A percentile compares a stretch with the other conserved stretches of the same genome.
Evolutionary conservation across 2,797 vertebrate species (phyloP).

Genomic region (Buceros bicornis): DNA sequence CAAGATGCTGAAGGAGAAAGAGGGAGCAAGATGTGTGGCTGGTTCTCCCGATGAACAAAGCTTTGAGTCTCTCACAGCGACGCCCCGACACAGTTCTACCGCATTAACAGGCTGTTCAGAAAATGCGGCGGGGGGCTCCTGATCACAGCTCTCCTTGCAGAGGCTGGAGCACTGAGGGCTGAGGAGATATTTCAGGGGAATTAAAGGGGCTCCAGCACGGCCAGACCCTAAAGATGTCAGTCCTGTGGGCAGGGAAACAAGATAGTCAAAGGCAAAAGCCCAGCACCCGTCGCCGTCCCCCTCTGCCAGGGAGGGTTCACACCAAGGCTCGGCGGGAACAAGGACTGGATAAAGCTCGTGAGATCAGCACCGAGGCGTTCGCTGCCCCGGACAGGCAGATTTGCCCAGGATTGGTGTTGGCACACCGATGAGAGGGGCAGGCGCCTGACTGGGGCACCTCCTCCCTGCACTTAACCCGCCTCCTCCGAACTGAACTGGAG

Average conservation of each 20-base stretch:
- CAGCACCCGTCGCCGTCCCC: too few relatives aligned
- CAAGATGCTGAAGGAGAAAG: too few relatives aligned
- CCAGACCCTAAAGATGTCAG: not conserved
- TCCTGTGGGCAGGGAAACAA: rapidly evolving
- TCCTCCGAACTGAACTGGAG: not conserved
- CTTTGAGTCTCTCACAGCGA: not conserved
- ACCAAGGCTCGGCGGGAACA: not conserved
- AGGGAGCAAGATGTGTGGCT: not conserved
- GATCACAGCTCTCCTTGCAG: not conserved
- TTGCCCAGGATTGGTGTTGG: not conserved
- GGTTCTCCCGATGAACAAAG: not conserved
- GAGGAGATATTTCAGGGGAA: not conserved
- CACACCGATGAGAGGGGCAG: not conserved
- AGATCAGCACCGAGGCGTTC: rapidly evolving
- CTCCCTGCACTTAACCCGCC: not conserved
- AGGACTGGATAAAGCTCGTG: not conserved
- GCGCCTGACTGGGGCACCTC: not conserved
- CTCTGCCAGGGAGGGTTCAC: not conserved
- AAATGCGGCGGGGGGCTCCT: not conserved
- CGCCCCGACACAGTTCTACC: not conserved
- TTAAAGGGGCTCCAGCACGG: not conserved
- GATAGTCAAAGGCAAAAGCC: not conserved
- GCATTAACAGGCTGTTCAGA: not conserved
- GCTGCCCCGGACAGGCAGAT: rapidly evolving
- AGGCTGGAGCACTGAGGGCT: not conserved